These are phyloP conservation scores for Anniella stebbinsi DNA, from an alignment of 2,797 vertebrate species.

Conservation along the genomic window DNA sequence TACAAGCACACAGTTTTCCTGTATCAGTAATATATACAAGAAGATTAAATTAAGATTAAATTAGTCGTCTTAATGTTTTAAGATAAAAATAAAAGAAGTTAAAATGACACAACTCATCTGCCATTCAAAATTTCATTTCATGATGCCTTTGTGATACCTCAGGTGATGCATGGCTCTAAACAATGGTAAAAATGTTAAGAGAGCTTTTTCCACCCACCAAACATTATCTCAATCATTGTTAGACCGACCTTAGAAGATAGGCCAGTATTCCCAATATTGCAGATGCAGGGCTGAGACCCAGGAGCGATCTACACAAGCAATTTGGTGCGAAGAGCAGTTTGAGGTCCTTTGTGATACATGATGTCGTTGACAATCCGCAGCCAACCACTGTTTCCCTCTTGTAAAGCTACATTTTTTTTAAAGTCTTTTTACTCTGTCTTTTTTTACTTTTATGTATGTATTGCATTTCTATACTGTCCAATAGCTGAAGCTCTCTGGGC, in stretches of 20 bases:
- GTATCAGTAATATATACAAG: too few relatives aligned
- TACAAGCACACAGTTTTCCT: neutral
- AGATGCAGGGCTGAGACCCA: neutral
- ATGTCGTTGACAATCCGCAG: too few relatives aligned
- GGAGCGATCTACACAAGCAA: neutral
- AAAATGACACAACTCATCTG: neutral
- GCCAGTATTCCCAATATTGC: neutral
- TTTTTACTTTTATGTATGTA: too few relatives aligned
- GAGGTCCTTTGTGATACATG: too few relatives aligned
- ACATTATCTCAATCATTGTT: neutral
- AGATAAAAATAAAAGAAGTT: neutral
- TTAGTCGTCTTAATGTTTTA: neutral
- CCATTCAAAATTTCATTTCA: neutral
- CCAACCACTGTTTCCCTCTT: too few relatives aligned
- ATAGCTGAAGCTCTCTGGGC: too few relatives aligned
- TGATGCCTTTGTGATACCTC: neutral
- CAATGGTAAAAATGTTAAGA: too few relatives aligned
- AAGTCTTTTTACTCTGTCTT: too few relatives aligned
- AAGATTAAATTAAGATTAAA: neutral
- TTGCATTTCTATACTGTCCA: too few relatives aligned
- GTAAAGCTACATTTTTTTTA: too few relatives aligned
- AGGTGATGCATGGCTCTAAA: neutral
- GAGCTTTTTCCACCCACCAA: neutral
- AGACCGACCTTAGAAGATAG: neutral
- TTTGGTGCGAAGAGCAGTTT: too few relatives aligned